Conservation (phyloP, 2,797 vertebrate species). For the Tenualosa thibaudeaui region DNA sequence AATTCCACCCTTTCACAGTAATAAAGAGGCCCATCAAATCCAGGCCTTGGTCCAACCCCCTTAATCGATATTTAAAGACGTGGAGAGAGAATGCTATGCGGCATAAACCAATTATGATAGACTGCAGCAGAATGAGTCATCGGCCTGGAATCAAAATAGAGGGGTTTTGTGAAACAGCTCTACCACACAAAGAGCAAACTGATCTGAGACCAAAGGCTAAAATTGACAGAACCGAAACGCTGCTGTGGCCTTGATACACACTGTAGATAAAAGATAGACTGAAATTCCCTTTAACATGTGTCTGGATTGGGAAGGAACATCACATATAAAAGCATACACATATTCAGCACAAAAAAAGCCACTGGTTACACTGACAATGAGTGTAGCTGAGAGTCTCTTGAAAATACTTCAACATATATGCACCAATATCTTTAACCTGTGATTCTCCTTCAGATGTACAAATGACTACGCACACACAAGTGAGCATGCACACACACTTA, state of each 20-base stretch:
- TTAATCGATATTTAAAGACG: conserved; percentile 22
- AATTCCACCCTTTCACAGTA: conserved; percentile 9
- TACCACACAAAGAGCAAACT: conserved; percentile 6
- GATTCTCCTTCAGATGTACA: background rate
- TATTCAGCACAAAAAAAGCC: background rate
- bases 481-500: background rate
- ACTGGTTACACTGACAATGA: background rate
- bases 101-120: conserved; percentile 24
- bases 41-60: conserved; percentile 19
- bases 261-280: background rate
- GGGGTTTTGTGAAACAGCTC: background rate
- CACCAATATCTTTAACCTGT: background rate
- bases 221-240: background rate
- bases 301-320: background rate
- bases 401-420: background rate
- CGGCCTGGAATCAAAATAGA: conserved; percentile 18
- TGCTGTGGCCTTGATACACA: background rate
- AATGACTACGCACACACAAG: too few species aligned
- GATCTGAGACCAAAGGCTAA: background rate
- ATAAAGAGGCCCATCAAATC: conserved; percentile 19
- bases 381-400: background rate
- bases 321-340: background rate
- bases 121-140: conserved; percentile 15
- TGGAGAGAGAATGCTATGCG: conserved; percentile 22
- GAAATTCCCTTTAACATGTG: background rate